phyloP scores from a whole-genome alignment of 2,888 invertebrate genomes.

The Bruchidius siliquastri region DNA sequence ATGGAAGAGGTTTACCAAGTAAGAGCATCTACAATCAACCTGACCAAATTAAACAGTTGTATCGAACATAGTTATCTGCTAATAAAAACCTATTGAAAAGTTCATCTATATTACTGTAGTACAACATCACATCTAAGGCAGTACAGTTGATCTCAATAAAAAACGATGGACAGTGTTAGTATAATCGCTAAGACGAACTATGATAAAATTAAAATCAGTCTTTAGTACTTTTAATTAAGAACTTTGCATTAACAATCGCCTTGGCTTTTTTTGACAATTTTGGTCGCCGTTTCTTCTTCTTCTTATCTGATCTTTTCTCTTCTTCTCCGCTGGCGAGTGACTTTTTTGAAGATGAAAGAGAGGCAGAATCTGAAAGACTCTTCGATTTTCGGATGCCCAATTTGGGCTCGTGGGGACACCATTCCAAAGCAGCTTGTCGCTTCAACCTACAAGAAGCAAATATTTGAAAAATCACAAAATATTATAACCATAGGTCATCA shows the following conservation, averaged over 20 bases:
- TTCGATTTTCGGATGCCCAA: slow-evolving; percentile 33
- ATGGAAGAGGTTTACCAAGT: too few relatives aligned
- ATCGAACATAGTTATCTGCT: too few relatives aligned
- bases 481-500: too few relatives aligned
- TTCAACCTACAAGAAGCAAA: slow-evolving; percentile 30
- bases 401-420: slow-evolving; percentile 6
- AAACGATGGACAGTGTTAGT: slow-evolving; percentile 1
- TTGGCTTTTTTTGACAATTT: slow-evolving; percentile 39
- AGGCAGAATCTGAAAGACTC: slow-evolving; percentile 35
- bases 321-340: slow-evolving; percentile 17
- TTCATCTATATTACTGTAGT: not conserved
- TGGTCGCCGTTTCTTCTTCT: slow-evolving; percentile 36
- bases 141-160: slow-evolving; percentile 22
- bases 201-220: not conserved
- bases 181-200: slow-evolving; percentile 7
- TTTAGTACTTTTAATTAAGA: slow-evolving; percentile 29
- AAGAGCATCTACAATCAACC: too few relatives aligned
- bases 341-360: slow-evolving; percentile 19
- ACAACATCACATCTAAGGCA: slow-evolving; percentile 30
- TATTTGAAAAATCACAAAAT: too few relatives aligned
- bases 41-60: too few relatives aligned
- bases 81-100: not conserved
- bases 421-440: slow-evolving; percentile 31
- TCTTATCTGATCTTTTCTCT: slow-evolving; percentile 22
- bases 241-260: slow-evolving; percentile 31